Evolutionary conservation across 2,888 invertebrate species (phyloP), one percentile per base, ranked within the genome.

Genomic region (Coenonympha arcania): DNA sequence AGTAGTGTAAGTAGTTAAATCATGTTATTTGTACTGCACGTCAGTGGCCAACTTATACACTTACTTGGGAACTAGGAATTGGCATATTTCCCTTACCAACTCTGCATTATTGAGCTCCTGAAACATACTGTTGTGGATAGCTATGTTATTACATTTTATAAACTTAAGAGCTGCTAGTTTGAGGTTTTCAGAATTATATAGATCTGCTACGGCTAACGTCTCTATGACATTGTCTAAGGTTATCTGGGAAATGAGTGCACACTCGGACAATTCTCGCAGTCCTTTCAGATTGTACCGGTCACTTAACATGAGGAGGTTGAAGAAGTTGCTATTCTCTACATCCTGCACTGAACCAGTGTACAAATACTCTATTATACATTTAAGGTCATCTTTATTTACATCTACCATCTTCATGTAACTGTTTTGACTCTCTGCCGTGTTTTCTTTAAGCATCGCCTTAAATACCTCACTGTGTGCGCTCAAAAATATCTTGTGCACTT

Each of bases 391-490:
- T 9, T 71, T 73, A 13, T 58, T 56, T 0, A 80, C 74, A 63
- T 83, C 83, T 13, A 75, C 57, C 18, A 84, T 64, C 55, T 76
- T 79, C 0, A 85, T 79, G 56, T 62, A 72, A 43, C 68, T 73
- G 44, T 76, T 82, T 56, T 76, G 74, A 51, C 78, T 79, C 55
- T 86, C 85, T 0, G 78, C 81, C 0, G 81, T 85, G 20, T 83
- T 83, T 28, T 75, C 78, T 55, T 78, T 80, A 0, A 86, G 64
- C 86, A 86, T 86, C 6, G 86, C 85, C 56, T 78, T 80, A 54
- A 86, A 86, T 1, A 85, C 83, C 49, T 84, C 84, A 55, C 86
- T 85, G 45, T 77, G 73, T 0, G 72, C 70, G 31, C 69, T 67
- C 3, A 85, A 58, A 2, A 85, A 60, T 1, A 67, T 59, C 62